Conservation (phyloP, 2,797 vertebrate genomes). For the Peromyscus aztecus region DNA sequence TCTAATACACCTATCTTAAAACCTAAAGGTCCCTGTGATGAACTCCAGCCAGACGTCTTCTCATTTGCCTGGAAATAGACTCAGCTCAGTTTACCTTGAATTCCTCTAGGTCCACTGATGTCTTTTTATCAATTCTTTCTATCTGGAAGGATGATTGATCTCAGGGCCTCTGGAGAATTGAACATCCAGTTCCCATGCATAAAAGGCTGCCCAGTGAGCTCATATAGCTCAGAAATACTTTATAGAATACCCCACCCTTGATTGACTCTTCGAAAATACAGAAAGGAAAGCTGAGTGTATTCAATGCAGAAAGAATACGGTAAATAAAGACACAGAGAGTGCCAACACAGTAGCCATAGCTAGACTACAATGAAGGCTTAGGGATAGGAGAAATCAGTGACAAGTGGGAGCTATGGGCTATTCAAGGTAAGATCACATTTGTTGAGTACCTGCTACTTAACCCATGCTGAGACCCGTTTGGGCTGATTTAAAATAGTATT, state of each 20-base stretch:
- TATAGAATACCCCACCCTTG: neutral
- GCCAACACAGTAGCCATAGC: neutral
- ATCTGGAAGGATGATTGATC: neutral
- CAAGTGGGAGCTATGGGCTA: neutral
- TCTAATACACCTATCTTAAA: neutral
- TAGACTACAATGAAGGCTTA: slow-evolving; percentile 11
- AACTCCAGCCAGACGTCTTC: neutral
- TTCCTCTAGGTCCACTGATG: slow-evolving; percentile 32
- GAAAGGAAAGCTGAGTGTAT: slow-evolving; percentile 1
- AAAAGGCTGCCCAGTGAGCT: neutral
- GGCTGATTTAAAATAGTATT: slow-evolving; percentile 53
- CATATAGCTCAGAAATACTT: neutral
- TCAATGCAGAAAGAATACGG: neutral
- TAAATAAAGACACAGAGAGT: neutral
- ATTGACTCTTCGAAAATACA: neutral
- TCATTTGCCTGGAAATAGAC: neutral
- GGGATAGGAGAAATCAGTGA: slow-evolving; percentile 22
- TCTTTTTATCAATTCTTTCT: slow-evolving; percentile 26
- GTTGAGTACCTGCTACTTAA: neutral
- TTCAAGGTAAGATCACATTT: slow-evolving; percentile 20
- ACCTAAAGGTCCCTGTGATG: neutral
- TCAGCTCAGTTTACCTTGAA: neutral
- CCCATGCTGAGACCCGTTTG: slow-evolving; percentile 49
- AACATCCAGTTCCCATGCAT: neutral
- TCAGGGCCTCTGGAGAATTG: neutral